These are phyloP conservation scores for Darevskia nairensis DNA, from an alignment of 2,797 vertebrate species.

Conservation along the genomic window DNA sequence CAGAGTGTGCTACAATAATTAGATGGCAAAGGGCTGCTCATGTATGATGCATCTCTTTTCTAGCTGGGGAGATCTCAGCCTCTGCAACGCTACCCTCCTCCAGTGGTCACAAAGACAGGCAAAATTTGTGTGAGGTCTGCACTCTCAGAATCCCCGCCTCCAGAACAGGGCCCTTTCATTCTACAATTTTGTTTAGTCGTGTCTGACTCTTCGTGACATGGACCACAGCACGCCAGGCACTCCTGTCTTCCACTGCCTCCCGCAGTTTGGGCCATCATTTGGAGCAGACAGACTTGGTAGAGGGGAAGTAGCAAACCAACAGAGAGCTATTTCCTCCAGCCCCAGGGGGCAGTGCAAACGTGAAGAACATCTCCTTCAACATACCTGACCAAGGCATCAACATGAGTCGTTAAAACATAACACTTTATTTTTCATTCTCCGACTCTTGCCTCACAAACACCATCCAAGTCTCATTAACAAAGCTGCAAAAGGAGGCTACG, in stretches of 20 bases:
- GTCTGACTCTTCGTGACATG: too few relatives aligned
- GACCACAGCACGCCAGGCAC: too few relatives aligned
- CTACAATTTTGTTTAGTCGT: background rate
- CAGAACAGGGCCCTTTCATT: background rate
- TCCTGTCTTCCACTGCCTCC: too few relatives aligned
- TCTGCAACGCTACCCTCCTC: background rate
- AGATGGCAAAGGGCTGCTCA: background rate
- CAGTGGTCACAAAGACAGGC: background rate
- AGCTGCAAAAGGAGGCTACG: background rate
- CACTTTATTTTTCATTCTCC: background rate
- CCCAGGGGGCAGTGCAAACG: fast-evolving
- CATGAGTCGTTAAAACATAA: background rate
- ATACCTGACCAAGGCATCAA: background rate
- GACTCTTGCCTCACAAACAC: background rate
- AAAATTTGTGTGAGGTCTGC: constrained; percentile 33
- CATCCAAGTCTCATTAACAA: background rate
- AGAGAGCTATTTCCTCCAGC: background rate
- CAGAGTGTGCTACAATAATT: background rate
- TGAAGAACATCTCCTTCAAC: background rate
- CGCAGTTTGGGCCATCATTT: background rate
- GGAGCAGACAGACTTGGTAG: fast-evolving
- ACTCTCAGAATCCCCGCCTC: constrained; percentile 12
- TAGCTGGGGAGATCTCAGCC: background rate
- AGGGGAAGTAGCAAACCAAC: background rate
- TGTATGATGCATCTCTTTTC: background rate